Base-by-base conservation (phyloP, 2,113 vertebrate genomes). In the Pseudorhombus dupliciocellatus region DNA sequence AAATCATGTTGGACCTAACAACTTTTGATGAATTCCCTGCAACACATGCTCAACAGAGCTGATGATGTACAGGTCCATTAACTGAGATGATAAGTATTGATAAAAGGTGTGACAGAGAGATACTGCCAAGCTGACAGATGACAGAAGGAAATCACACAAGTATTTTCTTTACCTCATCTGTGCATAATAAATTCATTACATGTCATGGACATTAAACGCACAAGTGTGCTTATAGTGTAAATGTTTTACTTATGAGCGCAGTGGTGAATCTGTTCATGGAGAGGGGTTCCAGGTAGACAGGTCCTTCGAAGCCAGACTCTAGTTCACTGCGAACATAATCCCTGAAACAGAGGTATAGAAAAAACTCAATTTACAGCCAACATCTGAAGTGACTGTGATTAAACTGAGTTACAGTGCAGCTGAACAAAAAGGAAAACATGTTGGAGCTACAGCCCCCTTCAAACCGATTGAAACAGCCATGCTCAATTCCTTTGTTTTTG, bases 221-320 rank as follows among this genome's bases (percentile, higher is more conserved):
- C 11, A 28, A 4, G 6, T 25, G 16, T 48, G 24, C 28, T 2
- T 28, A 48, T 4, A 34, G 42, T 44, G 42, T 44, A 67, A 44
- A 79, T 30, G 54, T 44, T 91, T 92, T 94, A 99, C 98, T 96
- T 78, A 99, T 94, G 82, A 99, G 94, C 58, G 98, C 98, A 57
- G 96, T 97, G 86, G 96, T 97, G 90, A 99, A 99, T 74, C 97
- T 94, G 90, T 99, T 98, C 95, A 97, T 96, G 14, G 97, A 98
- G 7, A 99, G 94, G 61, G 97, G 96, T 79, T 99, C 97, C 91
- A 97, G 91, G 79, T 99, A 97, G 87, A 99, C 94, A 15, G 98
- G 95, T 70, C 98, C 98, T 93, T 98, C 98, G 54, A 95, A 95
- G 66, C 96, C 96, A 0, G 95, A 99, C 73, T 99, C 97, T 90